Base-by-base conservation (phyloP, 1,140 invertebrate genomes). In the Nasonia giraulti region DNA sequence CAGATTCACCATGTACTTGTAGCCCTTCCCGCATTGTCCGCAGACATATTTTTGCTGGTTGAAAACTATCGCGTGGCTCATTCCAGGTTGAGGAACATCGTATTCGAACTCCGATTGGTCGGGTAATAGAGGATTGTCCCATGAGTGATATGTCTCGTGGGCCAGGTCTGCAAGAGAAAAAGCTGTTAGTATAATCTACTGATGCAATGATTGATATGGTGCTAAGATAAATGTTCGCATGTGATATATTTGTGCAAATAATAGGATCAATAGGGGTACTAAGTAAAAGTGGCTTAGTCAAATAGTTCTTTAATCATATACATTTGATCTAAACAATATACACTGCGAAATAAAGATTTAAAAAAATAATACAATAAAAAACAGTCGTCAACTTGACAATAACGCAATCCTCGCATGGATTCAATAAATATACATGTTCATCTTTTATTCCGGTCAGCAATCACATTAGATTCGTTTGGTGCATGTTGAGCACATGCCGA, bases 401-500 rank as follows among this genome's bases (percentile, higher is more conserved):
- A 20, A 55, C 8, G 17, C 55, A 62, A 62, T 62, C 6, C 20
- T 62, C 7, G 17, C 5, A n/a, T 62, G 17, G 6, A 62, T 5
- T 14, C 11, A 4, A 55, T 55, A 55, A 55, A 55, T 37, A 37
- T 37, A 37, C 27, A 27, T 55, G 5, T 55, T 55, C 14, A 55
- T 14, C 11, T 17, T 55, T 55, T 20, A 20, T 17, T 55, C 12
- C 17, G 12, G 12, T 55, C 50, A 4, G 50, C 50, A 55, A 55
- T 55, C 17, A 55, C 2, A 62, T 17, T 62, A 62, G 14, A n/a
- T 62, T 17, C 5, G 55, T 20, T 62, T 62, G 55, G 7, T 89
- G 89, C n/a, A 89, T 93, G 44, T 90, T 94, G 66, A 92, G 92
- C 69, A 93, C 86, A 87, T 94, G 94, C 33, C 88, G 86, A 33